phyloP scores from a whole-genome alignment of 2,113 vertebrate genomes.

The Pitta sordida region DNA sequence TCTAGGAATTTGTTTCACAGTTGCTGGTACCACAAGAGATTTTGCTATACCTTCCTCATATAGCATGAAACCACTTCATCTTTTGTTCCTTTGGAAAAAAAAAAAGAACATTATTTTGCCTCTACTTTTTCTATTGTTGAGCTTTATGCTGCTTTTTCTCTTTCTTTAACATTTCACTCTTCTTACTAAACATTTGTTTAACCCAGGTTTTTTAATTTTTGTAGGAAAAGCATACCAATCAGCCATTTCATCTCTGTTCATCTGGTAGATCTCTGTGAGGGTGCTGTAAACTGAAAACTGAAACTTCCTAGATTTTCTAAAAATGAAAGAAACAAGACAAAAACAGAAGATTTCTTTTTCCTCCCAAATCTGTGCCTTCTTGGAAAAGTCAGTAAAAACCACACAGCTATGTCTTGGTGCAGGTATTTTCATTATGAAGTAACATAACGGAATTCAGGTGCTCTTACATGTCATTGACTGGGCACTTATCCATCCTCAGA shows the following conservation, averaged over 20 bases:
- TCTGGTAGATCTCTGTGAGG: not conserved
- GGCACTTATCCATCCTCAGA: not conserved
- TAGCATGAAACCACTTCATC: not conserved
- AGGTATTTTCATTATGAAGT: not conserved
- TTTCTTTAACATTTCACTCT: not conserved
- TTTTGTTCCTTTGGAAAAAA: not conserved
- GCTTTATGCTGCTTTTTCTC: not conserved
- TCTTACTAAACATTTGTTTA: not conserved
- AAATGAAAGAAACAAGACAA: not conserved
- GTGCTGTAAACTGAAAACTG: not conserved
- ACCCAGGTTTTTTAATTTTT: not conserved
- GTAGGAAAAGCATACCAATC: not conserved
- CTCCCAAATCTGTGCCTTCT: not conserved
- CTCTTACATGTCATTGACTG: not conserved
- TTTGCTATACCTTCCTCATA: not conserved
- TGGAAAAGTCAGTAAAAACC: not conserved
- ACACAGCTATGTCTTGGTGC: not conserved
- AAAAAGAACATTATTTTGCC: not conserved
- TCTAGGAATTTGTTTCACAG: not conserved
- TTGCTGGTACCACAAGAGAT: not conserved
- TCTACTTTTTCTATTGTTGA: not conserved
- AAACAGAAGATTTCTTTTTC: not conserved
- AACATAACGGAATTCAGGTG: not conserved
- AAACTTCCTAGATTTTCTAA: conserved; percentile 1
- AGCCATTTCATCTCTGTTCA: not conserved